Evolutionary conservation across 2,888 invertebrate genomes (phyloP), one percentile per base, ranked within the genome.

Genomic region (Belgica antarctica): DNA sequence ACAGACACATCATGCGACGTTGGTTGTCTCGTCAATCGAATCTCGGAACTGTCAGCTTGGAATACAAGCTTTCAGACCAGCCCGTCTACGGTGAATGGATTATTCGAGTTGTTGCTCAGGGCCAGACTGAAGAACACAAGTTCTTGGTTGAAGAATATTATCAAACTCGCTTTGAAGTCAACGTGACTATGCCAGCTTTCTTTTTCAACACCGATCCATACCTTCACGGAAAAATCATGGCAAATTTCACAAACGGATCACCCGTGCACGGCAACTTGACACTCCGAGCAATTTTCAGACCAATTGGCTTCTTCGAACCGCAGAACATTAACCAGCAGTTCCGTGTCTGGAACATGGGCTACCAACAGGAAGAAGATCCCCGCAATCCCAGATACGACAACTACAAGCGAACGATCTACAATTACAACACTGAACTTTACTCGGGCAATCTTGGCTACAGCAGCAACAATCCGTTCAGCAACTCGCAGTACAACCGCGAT

Each of bases 101-200:
- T 57, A 89, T 97, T 73, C 86, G 89, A 72, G 90, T 96, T 0
- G 86, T 91, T 73, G 96, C 95, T 0, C 90, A 93, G 77, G 92
- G 92, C 0, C 94, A 95, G 79, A 81, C 88, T 1, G 95, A 96
- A 80, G 91, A 93, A 77, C 86, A 90, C 41, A 85, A 86, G 69
- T 96, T 96, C 80, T 79, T 87, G 5, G 95, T 97, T 0, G 94
- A 96, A 78, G 96, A 96, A 82, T 96, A 95, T 81, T 96, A 95
- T 79, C 94, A 94, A 79, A 94, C 95, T 0, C 84, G 95, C 74
- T 96, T 92, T 77, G 96, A 96, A 83, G 89, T 89, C 47, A 96
- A 96, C 79, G 94, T 97, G 0, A 95, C 94, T 0, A 94, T 96
- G 89, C 93, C 96, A 0, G 90, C 95, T 0, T 95, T 94, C 79